phyloP scores from a whole-genome alignment of 92 coral and sea anemone genomes.

The Virgularia gustaviana region DNA sequence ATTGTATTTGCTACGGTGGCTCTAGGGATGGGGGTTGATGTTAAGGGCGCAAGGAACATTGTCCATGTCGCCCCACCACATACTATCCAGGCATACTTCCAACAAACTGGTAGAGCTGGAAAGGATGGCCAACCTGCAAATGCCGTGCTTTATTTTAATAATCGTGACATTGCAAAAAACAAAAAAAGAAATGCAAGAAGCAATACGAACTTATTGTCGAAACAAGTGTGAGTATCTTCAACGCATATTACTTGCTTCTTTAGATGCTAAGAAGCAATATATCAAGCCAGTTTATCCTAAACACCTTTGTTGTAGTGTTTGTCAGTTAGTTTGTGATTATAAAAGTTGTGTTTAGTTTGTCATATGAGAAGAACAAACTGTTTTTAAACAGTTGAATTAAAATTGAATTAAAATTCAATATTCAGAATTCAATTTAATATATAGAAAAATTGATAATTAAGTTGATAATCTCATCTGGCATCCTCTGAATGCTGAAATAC shows the following conservation, averaged over 20 bases:
- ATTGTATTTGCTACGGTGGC: slow-evolving; percentile 61
- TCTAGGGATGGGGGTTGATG: slow-evolving; percentile 67
- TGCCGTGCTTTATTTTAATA: slow-evolving; percentile 38
- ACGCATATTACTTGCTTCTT: background rate
- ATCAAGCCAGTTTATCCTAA: background rate
- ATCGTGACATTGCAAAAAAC: slow-evolving; percentile 42
- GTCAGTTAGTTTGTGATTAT: slow-evolving; percentile 15
- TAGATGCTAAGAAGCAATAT: slow-evolving; percentile 2
- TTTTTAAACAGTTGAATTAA: too few species aligned
- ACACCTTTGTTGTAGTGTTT: slow-evolving; percentile 21
- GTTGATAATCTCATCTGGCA: too few species aligned
- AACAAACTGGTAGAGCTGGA: slow-evolving; percentile 60
- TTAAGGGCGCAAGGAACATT: slow-evolving; percentile 30
- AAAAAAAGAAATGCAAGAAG: background rate
- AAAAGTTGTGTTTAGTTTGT: too few species aligned
- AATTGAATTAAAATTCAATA: too few species aligned
- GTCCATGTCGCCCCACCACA: slow-evolving; percentile 54
- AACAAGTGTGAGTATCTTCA: too few species aligned
- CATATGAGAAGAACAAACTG: too few species aligned
- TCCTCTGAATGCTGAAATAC: too few species aligned
- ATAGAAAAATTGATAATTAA: too few species aligned
- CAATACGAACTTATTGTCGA: background rate
- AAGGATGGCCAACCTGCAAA: slow-evolving; percentile 42
- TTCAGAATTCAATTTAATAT: too few species aligned
- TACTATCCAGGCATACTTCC: slow-evolving; percentile 51